Base-by-base conservation (phyloP, 1,140 invertebrate species). In the Acyrthosiphon pisum region DNA sequence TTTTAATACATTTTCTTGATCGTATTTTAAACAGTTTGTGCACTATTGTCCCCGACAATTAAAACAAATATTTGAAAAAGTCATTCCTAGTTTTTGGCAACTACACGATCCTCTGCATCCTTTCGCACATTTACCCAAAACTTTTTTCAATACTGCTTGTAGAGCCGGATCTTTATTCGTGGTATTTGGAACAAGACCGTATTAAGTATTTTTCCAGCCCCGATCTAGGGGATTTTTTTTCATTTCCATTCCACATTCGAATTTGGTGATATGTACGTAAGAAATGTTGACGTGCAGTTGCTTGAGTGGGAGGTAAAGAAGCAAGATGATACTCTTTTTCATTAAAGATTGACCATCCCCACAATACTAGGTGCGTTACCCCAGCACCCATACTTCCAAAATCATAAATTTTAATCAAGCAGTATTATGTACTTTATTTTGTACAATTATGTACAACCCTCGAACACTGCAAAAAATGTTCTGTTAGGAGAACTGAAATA, bases 321-420 rank as follows among this genome's bases (percentile, higher is more conserved):
- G 88, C 93, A 56, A 94, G 84, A 37, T 93, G n/a, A 68, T 68
- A 81, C 46, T 26, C 35, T 93, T 93, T 91, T 87, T 60, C 56
- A 83, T 53, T 53, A 60, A 53, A 20, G 60, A 30, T 88, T 94
- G n/a, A n/a, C n/a, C n/a, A n/a, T n/a, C n/a, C n/a, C n/a, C n/a
- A n/a, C n/a, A n/a, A n/a, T n/a, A n/a, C n/a, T n/a, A n/a, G n/a
- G n/a, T n/a, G n/a, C n/a, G n/a, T n/a, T n/a, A n/a, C n/a, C n/a
- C n/a, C n/a, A n/a, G n/a, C n/a, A n/a, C n/a, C n/a, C n/a, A n/a
- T n/a, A n/a, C n/a, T n/a, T n/a, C n/a, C n/a, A n/a, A n/a, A n/a
- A n/a, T n/a, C n/a, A n/a, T n/a, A n/a, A n/a, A n/a, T n/a, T n/a
- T n/a, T n/a, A n/a, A n/a, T n/a, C n/a, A n/a, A n/a, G n/a, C n/a